These are phyloP conservation scores for Illadopsis cleaveri DNA, from an alignment of 2,113 vertebrate genomes.

Conservation along the genomic window DNA sequence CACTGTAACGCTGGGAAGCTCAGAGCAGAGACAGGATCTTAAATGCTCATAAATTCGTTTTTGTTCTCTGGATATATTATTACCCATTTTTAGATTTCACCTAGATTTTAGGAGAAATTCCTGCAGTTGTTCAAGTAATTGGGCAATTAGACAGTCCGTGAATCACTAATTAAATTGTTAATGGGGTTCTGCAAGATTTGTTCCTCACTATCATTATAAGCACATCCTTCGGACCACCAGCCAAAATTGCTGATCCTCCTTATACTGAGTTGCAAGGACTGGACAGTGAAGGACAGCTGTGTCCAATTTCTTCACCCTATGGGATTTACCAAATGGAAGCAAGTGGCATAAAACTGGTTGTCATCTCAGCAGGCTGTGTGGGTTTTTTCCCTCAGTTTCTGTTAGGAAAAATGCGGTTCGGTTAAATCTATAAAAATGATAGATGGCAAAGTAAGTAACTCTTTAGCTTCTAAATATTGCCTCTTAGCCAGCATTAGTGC, in stretches of 20 bases:
- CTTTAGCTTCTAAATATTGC: neutral
- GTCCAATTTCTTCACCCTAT: neutral
- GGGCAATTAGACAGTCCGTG: rapidly evolving
- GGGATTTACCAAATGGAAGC: neutral
- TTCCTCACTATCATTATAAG: neutral
- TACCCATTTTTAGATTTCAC: neutral
- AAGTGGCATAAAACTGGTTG: neutral
- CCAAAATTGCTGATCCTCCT: neutral
- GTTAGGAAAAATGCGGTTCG: neutral
- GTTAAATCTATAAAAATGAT: neutral
- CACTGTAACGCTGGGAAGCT: rapidly evolving
- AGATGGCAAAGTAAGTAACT: neutral
- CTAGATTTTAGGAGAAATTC: neutral
- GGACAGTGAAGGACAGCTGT: neutral
- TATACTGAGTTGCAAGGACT: neutral
- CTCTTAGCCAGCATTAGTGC: neutral
- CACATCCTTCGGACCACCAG: neutral
- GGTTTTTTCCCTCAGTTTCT: neutral
- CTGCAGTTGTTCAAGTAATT: neutral
- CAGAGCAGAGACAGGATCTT: neutral
- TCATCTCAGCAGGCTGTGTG: neutral
- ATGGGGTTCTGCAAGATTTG: neutral
- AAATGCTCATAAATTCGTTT: neutral
- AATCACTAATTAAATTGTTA: neutral
- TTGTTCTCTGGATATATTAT: neutral